Base-by-base conservation (phyloP, 2,888 invertebrate species). In the Brachypterus glaber region DNA sequence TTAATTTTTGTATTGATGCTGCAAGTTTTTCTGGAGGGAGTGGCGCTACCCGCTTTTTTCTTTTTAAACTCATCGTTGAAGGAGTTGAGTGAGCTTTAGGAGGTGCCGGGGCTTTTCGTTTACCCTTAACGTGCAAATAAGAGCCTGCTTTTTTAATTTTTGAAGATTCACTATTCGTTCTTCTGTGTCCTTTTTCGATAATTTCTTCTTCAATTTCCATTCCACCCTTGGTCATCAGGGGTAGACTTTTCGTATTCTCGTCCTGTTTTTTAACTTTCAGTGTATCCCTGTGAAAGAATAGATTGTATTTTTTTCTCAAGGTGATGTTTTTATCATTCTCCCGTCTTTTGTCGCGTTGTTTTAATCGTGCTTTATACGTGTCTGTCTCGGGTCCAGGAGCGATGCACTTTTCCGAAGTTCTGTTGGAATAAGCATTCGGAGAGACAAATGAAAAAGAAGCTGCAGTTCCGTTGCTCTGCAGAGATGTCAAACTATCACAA, bases 61-160 rank as follows among this genome's bases (percentile, higher is more conserved):
- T 52, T 35, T 60, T 50, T 39, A 64, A 51, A 46, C 60, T 63
- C 26, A 57, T 42, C 2, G 60, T 62, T 16, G 57, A 58, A 14
- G 49, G 45, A 13, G 27, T 27, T 4, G 27, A 27, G 7, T 27
- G 27, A 4, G 27, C 8, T 11, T 27, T 27, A 1, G 82, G 84
- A 3, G 84, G 84, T 46, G 71, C 73, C 0, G 84, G 84, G 1
- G 84, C 84, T 54, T 74, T 76, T 33, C 84, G 65, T 59, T 85
- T 85, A 15, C 84, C 84, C 47, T 81, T 82, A 1, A 84, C 83
- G 66, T 84, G 80, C 15, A 69, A 60, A 49, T 69, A 70, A 2
- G 68, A 64, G 3, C 74, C 73, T 7, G 76, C 70, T 46, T 72
- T 72, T 31, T 73, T 71, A 42, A 72, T 72, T 47, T 72, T 71